phyloP scores from a whole-genome alignment of 2,888 invertebrate genomes.

The Copidosoma aretas region DNA sequence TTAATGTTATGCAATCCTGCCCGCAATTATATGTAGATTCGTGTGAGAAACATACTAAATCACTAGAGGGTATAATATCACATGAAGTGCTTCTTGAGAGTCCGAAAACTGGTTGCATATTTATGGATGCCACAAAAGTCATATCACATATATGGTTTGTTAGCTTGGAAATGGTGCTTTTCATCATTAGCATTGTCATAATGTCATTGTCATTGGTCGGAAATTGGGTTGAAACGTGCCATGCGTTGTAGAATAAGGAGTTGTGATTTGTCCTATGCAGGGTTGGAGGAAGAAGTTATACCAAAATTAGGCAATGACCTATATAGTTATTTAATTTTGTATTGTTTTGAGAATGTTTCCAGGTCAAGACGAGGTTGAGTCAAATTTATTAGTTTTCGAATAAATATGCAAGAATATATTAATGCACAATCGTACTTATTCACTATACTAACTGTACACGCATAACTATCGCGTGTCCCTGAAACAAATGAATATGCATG shows the following conservation, averaged over 20 bases:
- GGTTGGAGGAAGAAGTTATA: neutral
- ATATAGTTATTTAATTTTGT: too few relatives aligned
- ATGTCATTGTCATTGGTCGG: constrained; percentile 1
- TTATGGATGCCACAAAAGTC: constrained; percentile 17
- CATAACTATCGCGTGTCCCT: neutral
- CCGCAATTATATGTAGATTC: too few relatives aligned
- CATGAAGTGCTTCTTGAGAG: constrained; percentile 21
- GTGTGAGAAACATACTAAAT: constrained; percentile 6
- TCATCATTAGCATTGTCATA: constrained; percentile 1
- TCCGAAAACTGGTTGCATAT: constrained; percentile 12
- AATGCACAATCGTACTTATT: neutral
- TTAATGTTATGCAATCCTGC: too few relatives aligned
- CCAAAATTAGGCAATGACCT: neutral
- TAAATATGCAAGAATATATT: neutral
- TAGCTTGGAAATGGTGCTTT: constrained; percentile 16
- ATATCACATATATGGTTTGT: constrained; percentile 17
- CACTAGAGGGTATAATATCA: neutral
- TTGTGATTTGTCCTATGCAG: neutral
- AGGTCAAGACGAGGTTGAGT: too few relatives aligned
- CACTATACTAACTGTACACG: too few relatives aligned
- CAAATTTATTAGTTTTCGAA: neutral
- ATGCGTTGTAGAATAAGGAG: constrained; percentile 11
- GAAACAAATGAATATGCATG: constrained; percentile 2
- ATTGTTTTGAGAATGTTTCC: too few relatives aligned
- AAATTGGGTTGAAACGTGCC: constrained; percentile 27